Conservation (phyloP, 1,140 invertebrate genomes). For the Drosophila sp. region DNA sequence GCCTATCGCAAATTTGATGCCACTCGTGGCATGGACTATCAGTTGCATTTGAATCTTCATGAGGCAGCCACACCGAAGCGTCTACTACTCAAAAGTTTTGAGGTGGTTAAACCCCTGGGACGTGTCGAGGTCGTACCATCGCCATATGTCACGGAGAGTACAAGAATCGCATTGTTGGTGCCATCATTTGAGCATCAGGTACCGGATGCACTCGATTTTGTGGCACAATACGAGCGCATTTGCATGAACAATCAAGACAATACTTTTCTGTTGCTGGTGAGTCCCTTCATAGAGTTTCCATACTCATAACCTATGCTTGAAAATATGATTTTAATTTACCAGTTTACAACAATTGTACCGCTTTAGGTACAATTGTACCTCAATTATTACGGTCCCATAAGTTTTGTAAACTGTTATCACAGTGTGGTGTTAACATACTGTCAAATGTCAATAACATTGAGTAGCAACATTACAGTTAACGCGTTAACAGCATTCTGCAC, state of each 20-base stretch:
- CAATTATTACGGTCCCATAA: no score
- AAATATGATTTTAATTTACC: no score
- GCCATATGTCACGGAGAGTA: slow-evolving; percentile 96
- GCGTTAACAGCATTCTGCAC: neutral
- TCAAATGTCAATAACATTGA: slow-evolving; percentile 1
- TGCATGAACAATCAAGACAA: slow-evolving; percentile 92
- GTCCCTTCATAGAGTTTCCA: slow-evolving; percentile 38
- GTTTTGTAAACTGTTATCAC: neutral
- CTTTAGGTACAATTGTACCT: no score
- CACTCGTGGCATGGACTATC: slow-evolving; percentile 94
- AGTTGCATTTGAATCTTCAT: slow-evolving; percentile 89
- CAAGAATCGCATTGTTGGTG: slow-evolving; percentile 91
- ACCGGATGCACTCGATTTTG: slow-evolving; percentile 86
- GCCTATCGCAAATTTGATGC: slow-evolving; percentile 95
- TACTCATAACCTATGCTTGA: no score
- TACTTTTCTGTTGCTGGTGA: slow-evolving; percentile 89
- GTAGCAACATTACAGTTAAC: no score
- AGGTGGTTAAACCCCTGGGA: slow-evolving; percentile 92
- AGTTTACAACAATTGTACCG: no score
- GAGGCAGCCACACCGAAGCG: slow-evolving; percentile 51
- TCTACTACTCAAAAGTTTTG: slow-evolving; percentile 74
- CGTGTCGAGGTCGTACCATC: slow-evolving; percentile 93
- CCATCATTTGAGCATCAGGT: slow-evolving; percentile 85
- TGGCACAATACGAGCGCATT: slow-evolving; percentile 89
- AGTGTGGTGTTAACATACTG: slow-evolving; percentile 1